Base-by-base conservation (phyloP, 1,140 invertebrate genomes). In the Leptopilina clavipes region DNA sequence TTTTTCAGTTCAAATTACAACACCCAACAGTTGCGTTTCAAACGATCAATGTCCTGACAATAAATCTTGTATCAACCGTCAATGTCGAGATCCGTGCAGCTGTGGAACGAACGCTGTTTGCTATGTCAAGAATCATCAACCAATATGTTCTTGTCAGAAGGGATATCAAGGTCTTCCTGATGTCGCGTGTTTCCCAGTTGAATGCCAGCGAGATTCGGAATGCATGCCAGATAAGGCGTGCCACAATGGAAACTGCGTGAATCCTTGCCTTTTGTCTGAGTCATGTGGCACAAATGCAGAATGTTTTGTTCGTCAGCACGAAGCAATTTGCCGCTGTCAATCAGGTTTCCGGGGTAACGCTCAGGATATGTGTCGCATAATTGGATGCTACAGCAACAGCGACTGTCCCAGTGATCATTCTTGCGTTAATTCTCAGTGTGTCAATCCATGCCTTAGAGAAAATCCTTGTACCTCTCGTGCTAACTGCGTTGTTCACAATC, bases 81-180 rank as follows among this genome's bases (percentile, higher is more conserved):
- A 95, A 75, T 98, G 97, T 84, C 92, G 95, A 75, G 95, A 96
- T 79, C 96, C 96, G 3, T 98, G 96, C 84, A 94, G 95, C 84
- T 98, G 97, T 86, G 97, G 97, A 22, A 92, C 92, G 31, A 95
- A 97, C 85, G 94, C 96, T 7, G 93, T 94, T 76, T 98, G 97
- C 82, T 93, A 94, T 43, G 94, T 97, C 0, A 93, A 93, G 76
- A 94, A 97, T 80, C 97, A 98, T 81, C 93, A 95, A 43, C 95
- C 96, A 0, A 93, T 97, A 5, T 98, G 97, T 86, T 95, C 95
- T 3, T 98, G 97, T 85, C 91, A 93, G 78, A 92, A 94, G 81
- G 95, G 95, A 14, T 96, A 92, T 85, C 95, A 96, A 86, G 96
- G 96, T 74, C 95, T 97, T 89, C 96, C 96, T 0, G 94, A 97